Conservation (phyloP, 2,888 invertebrate genomes). For the Amiota mariae region DNA sequence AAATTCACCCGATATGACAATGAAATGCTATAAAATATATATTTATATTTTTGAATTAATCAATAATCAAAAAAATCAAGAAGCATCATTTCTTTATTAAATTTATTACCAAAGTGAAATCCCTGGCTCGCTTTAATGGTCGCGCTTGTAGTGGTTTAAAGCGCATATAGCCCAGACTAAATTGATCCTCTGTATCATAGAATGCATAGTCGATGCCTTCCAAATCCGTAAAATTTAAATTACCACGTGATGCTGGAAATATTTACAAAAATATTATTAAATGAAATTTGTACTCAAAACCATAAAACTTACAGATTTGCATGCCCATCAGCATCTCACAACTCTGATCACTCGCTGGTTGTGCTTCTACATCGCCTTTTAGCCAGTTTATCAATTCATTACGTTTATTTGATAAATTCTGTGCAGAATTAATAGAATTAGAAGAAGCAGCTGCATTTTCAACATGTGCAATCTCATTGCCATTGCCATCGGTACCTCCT, state of each 20-base stretch:
- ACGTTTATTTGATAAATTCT: neutral
- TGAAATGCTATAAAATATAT: constrained; percentile 50
- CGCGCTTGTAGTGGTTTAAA: constrained; percentile 56
- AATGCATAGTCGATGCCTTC: constrained; percentile 60
- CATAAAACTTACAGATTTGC: constrained; percentile 40
- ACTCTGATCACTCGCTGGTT: neutral
- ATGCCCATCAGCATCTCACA: constrained; percentile 39
- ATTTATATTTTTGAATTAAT: too few species aligned
- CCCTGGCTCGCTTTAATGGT: constrained; percentile 49
- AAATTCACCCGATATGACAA: constrained; percentile 54
- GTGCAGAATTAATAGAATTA: too few species aligned
- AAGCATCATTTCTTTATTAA: neutral
- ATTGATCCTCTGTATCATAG: constrained; percentile 48
- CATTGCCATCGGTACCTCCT: too few species aligned
- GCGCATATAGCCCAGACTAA: constrained; percentile 51
- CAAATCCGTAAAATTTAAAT: constrained; percentile 47
- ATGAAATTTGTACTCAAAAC: too few species aligned
- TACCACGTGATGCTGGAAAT: constrained; percentile 38
- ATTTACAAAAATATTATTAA: neutral
- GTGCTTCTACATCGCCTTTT: constrained; percentile 19
- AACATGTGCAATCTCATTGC: neutral
- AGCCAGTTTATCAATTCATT: constrained; percentile 47
- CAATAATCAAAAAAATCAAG: neutral
- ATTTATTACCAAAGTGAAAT: constrained; percentile 48
- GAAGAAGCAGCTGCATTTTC: too few species aligned